phyloP scores from a whole-genome alignment of 2,888 invertebrate species.

The Plagiodera versicolora region DNA sequence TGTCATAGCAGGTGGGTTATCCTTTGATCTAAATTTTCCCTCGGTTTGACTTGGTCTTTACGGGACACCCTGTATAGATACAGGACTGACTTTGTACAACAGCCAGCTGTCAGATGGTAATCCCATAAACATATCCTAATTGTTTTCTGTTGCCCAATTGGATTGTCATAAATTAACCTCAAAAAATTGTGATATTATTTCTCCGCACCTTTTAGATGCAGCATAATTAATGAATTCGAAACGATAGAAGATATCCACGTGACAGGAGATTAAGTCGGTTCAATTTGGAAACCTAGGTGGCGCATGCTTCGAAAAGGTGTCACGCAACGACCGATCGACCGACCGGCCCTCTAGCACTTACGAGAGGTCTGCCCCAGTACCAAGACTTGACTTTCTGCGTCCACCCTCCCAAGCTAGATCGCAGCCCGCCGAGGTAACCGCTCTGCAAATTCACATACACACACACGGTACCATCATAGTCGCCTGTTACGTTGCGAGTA shows the following conservation, averaged over 20 bases:
- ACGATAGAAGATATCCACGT: background rate
- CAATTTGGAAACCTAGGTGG: conserved; percentile 24
- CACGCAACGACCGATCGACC: too few species aligned
- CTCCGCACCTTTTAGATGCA: too few species aligned
- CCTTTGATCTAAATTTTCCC: too few species aligned
- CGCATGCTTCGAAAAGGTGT: conserved; percentile 36
- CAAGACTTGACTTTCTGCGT: conserved; percentile 96
- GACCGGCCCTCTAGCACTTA: conserved; percentile 65
- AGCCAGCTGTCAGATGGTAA: too few species aligned
- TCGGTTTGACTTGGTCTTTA: too few species aligned
- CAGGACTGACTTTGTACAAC: too few species aligned
- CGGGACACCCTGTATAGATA: too few species aligned
- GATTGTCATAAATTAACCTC: too few species aligned
- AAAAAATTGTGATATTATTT: too few species aligned
- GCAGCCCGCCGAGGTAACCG: conserved; percentile 91
- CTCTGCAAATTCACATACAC: conserved; percentile 64
- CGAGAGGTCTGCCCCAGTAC: conserved; percentile 97
- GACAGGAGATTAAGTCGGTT: background rate
- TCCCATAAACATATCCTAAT: too few species aligned
- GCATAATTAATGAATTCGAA: background rate
- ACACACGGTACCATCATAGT: conserved; percentile 27
- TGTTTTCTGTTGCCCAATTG: too few species aligned
- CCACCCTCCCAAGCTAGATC: conserved; percentile 93
- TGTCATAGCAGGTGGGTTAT: too few species aligned
- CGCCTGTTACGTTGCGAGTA: conserved; percentile 31